Base-by-base conservation (phyloP, 2,113 vertebrate genomes). In the Aldabrachelys gigantea region DNA sequence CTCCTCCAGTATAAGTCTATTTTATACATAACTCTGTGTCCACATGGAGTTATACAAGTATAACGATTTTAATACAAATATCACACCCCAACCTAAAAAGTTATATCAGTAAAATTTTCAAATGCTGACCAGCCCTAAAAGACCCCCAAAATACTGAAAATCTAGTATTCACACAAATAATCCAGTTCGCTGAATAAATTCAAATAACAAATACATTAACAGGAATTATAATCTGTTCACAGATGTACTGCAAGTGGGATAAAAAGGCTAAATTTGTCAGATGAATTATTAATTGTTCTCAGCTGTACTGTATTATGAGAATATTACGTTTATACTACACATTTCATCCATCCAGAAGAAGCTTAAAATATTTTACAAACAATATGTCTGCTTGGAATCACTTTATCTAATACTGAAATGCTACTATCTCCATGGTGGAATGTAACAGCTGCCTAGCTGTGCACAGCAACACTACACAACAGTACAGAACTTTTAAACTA, bases 261-360 rank as follows among this genome's bases (percentile, higher is more conserved):
- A 84, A 92, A 21, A 12, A 1, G 90, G 24, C 6, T 19, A 49
- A 9, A 82, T 82, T 47, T 59, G 59, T 88, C 24, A n/a, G 1
- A 31, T 80, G 22, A 22, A 54, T 35, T 47, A 47, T 27, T 54
- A 29, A 17, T 81, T 91, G 84, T 49, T 17, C 80, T 81, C 35
- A 84, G 24, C 22, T 57, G 4, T 69, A 4, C 13, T 29, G 38
- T 76, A 7, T 78, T 78, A 47, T 78, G 41, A 65, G n/a, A 29
- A 86, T 24, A 88, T 50, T 35, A 41, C 0, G 1, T 21, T 89
- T 52, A 50, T 1, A 69, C 22, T 76, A 78, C 17, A 27, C 0
- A 0, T 27, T 11, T 82, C 72, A 91, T 89, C 80, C 29, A 91
- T 89, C 75, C 35, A 80, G 49, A 89, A 76, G 41, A 47, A 78